phyloP scores from a whole-genome alignment of 1,140 invertebrate genomes.

The Papilio polytes region DNA sequence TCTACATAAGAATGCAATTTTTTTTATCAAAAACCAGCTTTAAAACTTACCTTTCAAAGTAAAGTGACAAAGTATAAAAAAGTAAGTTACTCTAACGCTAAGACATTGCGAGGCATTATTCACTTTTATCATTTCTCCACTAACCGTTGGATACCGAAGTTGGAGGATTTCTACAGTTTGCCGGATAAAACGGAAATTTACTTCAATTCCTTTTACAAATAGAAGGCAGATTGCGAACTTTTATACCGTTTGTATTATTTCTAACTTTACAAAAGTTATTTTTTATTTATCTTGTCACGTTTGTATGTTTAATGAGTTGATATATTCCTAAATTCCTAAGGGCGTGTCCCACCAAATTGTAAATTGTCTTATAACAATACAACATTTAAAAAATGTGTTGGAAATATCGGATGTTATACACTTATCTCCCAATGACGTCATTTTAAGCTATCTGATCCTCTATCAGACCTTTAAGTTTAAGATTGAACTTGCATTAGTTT shows the following conservation, averaged over 20 bases:
- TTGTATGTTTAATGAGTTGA: not conserved
- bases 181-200: conserved; percentile 39
- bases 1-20: not conserved
- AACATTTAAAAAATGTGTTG: too few relatives aligned
- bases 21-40: not conserved
- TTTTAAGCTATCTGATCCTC: too few relatives aligned
- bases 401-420: too few relatives aligned
- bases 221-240: conserved; percentile 24
- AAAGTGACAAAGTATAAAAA: conserved; percentile 36
- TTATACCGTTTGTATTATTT: conserved; percentile 32
- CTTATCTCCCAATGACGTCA: too few relatives aligned
- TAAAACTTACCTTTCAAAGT: conserved; percentile 32
- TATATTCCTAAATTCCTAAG: not conserved
- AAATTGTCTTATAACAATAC: too few relatives aligned
- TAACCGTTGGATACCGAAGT: conserved; percentile 40
- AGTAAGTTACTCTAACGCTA: conserved; percentile 35
- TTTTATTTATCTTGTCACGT: not conserved
- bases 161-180: conserved; percentile 40
- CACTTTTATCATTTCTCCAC: conserved; percentile 41
- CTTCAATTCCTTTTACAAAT: conserved; percentile 41
- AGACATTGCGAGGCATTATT: conserved; percentile 40
- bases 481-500: not conserved
- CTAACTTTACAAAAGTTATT: not conserved
- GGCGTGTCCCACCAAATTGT: too few relatives aligned
- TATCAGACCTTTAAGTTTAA: not conserved